Percentiles rank a stretch among this genome's conserved stretches.
phyloP scores from a whole-genome alignment of 2,113 vertebrate species.

The Cichladusa arquata region DNA sequence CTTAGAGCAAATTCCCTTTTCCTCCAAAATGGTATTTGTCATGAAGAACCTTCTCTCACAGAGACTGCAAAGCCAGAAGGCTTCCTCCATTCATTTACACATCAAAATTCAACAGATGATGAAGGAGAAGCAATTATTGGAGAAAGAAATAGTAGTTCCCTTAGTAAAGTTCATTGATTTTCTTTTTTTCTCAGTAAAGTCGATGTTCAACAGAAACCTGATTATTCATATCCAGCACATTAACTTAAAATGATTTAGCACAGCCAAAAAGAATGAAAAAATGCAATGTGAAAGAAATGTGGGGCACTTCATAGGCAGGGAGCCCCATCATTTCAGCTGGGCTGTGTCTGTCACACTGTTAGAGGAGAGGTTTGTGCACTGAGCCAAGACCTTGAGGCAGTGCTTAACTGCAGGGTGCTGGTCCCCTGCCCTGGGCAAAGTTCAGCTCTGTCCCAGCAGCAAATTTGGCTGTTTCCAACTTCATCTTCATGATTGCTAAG shows the following conservation, averaged over 20 bases:
- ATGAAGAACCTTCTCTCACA: background rate
- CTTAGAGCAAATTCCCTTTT: background rate
- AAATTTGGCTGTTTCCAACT: background rate
- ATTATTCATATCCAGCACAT: background rate
- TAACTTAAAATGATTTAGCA: background rate
- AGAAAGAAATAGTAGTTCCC: background rate
- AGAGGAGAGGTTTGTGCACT: background rate
- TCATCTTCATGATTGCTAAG: accelerated
- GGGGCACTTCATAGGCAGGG: background rate
- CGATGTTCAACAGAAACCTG: background rate
- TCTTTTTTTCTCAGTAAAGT: background rate
- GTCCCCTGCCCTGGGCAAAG: background rate
- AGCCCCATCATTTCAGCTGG: background rate
- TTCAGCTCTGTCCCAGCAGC: background rate
- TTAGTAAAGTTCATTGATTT: background rate
- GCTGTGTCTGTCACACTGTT: background rate
- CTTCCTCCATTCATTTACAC: background rate
- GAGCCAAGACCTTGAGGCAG: background rate
- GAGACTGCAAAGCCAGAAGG: background rate
- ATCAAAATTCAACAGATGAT: background rate
- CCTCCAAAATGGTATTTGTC: background rate
- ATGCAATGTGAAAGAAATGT: background rate
- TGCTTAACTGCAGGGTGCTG: background rate
- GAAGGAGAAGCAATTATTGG: background rate
- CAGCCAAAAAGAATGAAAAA: background rate